These are phyloP conservation scores for Eretmochelys imbricata DNA, from an alignment of 2,113 vertebrate genomes.

Conservation along the genomic window DNA sequence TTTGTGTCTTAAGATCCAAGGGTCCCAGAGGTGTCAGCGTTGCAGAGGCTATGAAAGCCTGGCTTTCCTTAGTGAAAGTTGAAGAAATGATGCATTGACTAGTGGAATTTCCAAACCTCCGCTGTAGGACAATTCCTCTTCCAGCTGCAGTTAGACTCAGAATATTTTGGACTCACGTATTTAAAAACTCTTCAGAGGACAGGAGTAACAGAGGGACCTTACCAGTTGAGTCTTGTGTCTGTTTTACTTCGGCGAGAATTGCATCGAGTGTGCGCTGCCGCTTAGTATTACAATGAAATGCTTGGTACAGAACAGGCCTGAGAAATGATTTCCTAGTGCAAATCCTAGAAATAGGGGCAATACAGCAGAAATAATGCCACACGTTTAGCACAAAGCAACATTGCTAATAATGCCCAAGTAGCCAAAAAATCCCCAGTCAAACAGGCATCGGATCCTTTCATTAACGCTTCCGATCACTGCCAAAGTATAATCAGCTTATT, in stretches of 20 bases:
- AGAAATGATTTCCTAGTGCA: not conserved
- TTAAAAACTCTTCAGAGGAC: not conserved
- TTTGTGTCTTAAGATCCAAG: not conserved
- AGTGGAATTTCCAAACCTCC: rapidly evolving
- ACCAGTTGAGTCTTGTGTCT: not conserved
- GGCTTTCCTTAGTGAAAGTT: not conserved
- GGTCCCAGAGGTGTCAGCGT: not conserved
- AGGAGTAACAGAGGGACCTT: not conserved
- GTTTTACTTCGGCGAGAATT: not conserved
- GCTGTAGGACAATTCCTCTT: not conserved
- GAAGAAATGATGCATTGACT: not conserved
- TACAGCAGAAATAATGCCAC: not conserved
- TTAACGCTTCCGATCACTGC: not conserved
- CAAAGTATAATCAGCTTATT: conserved; percentile 58
- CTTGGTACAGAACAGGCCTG: not conserved
- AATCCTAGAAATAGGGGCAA: not conserved
- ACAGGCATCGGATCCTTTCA: not conserved
- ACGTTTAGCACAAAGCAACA: not conserved
- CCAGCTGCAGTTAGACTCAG: not conserved
- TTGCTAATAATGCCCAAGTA: not conserved
- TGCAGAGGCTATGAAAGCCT: not conserved
- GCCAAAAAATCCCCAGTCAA: not conserved
- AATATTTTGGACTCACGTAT: not conserved
- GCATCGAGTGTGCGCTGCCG: not conserved
- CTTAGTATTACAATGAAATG: not conserved